These are phyloP conservation scores for Halcyon badia DNA, from an alignment of 2,797 vertebrate species.

Conservation along the genomic window DNA sequence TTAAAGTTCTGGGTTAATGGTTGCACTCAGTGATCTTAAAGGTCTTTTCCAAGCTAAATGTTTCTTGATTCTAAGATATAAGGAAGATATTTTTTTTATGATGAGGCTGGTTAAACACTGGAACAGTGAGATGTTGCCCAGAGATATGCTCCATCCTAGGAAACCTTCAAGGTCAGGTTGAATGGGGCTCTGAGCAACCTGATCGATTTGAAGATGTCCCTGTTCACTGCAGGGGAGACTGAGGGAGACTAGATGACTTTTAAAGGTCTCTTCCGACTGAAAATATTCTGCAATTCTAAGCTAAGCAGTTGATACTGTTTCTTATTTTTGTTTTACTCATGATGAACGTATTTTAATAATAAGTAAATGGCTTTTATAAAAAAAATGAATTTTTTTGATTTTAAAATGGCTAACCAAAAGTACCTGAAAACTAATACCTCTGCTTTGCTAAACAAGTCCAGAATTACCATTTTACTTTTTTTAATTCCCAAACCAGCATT, in stretches of 20 bases:
- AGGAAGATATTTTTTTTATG: background rate
- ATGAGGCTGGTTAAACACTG: background rate
- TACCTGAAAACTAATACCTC: background rate
- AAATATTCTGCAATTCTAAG: background rate
- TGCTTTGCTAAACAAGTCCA: background rate
- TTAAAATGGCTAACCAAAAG: background rate
- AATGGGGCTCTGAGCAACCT: background rate
- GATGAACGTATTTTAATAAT: background rate
- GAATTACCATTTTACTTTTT: background rate
- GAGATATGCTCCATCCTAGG: background rate
- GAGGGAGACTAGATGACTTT: no score
- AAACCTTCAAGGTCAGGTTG: background rate
- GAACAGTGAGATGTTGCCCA: background rate
- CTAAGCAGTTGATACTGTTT: background rate
- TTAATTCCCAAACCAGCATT: background rate
- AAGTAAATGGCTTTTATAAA: fast-evolving
- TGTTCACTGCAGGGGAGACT: no score
- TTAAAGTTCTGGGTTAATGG: no score
- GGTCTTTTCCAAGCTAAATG: no score
- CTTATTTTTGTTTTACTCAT: background rate
- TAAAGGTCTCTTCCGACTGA: no score
- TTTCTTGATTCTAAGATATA: background rate
- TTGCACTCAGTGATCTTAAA: no score
- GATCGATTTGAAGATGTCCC: background rate
- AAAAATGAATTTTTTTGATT: background rate